phyloP scores from a whole-genome alignment of 2,888 invertebrate species.

The Sympetrum striolatum region DNA sequence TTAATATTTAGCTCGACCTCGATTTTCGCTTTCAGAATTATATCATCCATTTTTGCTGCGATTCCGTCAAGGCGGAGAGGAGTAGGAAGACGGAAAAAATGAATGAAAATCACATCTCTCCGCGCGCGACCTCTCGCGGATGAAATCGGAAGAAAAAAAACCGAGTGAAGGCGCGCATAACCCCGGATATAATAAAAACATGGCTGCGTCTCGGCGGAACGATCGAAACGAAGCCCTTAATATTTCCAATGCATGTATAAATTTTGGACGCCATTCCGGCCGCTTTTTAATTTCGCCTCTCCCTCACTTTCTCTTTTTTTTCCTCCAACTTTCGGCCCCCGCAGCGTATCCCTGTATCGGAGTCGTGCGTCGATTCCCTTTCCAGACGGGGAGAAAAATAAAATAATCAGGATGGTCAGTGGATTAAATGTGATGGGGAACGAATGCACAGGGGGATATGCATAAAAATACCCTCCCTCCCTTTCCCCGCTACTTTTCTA shows the following conservation, averaged over 20 bases:
- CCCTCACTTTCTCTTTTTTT: not conserved
- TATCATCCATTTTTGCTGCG: too few species aligned
- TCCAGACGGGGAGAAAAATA: not conserved
- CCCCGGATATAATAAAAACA: not conserved
- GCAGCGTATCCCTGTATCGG: not conserved
- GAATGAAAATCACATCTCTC: not conserved
- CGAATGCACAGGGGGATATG: not conserved
- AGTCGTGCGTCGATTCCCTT: not conserved
- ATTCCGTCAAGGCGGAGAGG: too few species aligned
- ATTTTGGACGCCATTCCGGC: not conserved
- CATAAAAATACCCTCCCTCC: not conserved
- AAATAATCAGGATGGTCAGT: not conserved
- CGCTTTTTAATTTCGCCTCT: not conserved
- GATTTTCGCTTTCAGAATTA: not conserved
- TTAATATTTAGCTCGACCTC: not conserved
- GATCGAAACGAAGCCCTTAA: not conserved
- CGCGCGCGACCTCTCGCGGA: not conserved
- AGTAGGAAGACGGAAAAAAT: too few species aligned
- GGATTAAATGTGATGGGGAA: constrained; percentile 16
- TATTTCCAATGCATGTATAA: not conserved
- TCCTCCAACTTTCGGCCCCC: not conserved
- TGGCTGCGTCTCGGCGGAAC: not conserved
- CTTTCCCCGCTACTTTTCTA: not conserved
- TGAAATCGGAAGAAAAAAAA: not conserved
- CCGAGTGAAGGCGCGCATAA: not conserved